Conservation (phyloP, 1,140 invertebrate genomes). For the Latrodectus geometricus region DNA sequence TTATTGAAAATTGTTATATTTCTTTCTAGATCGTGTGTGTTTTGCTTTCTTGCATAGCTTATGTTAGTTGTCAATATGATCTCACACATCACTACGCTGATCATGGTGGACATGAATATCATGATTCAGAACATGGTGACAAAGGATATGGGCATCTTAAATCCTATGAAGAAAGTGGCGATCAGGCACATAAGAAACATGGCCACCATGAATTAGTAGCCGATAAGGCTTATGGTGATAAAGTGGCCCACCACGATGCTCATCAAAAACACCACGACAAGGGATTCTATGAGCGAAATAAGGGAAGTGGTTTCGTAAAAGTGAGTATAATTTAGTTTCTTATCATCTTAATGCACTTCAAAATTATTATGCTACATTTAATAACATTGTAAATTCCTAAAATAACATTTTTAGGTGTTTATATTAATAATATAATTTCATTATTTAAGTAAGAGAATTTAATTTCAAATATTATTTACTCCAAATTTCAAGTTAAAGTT, state of each 20-base stretch:
- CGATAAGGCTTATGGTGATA: neutral
- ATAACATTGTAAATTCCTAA: no score
- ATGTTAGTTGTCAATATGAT: neutral
- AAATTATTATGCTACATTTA: no score
- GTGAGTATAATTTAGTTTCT: neutral
- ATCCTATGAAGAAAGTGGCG: constrained; percentile 1
- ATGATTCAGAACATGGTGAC: neutral
- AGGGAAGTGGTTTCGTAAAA: constrained; percentile 43
- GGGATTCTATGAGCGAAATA: constrained; percentile 40
- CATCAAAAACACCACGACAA: constrained; percentile 27
- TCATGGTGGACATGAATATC: constrained; percentile 46
- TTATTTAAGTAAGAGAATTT: no score
- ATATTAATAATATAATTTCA: no score
- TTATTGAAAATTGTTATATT: no score
- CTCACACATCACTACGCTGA: neutral
- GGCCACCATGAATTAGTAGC: constrained; percentile 1
- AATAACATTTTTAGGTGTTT: no score
- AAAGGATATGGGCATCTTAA: constrained; percentile 26
- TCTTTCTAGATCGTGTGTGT: neutral
- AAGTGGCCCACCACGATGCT: constrained; percentile 18
- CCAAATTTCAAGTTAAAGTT: no score
- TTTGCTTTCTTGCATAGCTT: constrained; percentile 7
- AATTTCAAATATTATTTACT: no score
- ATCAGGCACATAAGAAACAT: constrained; percentile 21
- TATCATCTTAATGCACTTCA: no score